These are phyloP conservation scores for Pachycephala philippinensis DNA, from an alignment of 2,113 vertebrate species.

Conservation along the genomic window DNA sequence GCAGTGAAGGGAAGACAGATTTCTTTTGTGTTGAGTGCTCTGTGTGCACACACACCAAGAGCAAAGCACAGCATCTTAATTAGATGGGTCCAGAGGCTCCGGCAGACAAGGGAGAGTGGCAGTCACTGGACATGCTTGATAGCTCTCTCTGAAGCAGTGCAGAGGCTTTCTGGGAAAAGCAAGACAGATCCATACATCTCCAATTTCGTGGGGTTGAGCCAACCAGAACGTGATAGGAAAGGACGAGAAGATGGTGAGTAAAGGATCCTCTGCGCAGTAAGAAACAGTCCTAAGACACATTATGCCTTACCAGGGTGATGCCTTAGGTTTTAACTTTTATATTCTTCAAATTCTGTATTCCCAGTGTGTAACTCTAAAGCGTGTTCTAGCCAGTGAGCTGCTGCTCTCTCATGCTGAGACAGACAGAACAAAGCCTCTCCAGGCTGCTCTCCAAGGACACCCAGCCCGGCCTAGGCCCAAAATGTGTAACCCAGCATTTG, in stretches of 20 bases:
- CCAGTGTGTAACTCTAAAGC: too few species aligned
- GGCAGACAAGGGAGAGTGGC: slow-evolving; percentile 23
- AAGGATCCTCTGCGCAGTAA: background rate
- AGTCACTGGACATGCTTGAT: slow-evolving; percentile 52
- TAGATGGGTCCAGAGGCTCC: slow-evolving; percentile 43
- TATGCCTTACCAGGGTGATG: too few species aligned
- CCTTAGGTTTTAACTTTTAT: too few species aligned
- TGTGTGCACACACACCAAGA: slow-evolving; percentile 19
- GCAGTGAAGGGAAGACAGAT: slow-evolving; percentile 44
- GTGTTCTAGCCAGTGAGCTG: too few species aligned
- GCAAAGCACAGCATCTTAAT: slow-evolving; percentile 51
- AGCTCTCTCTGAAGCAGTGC: slow-evolving; percentile 14
- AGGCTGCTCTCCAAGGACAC: too few species aligned
- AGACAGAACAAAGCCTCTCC: too few species aligned
- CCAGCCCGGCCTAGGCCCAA: too few species aligned
- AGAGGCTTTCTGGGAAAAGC: slow-evolving; percentile 2
- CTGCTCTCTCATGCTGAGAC: too few species aligned
- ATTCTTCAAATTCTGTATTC: too few species aligned
- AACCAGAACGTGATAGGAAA: background rate
- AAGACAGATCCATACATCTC: slow-evolving; percentile 34
- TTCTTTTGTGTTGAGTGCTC: slow-evolving; percentile 28
- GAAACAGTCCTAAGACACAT: background rate
- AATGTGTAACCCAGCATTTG: too few species aligned
- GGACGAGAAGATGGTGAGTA: background rate
- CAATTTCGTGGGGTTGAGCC: background rate